Conservation (phyloP, 2,797 vertebrate species). For the Uromys caudimaculatus region DNA sequence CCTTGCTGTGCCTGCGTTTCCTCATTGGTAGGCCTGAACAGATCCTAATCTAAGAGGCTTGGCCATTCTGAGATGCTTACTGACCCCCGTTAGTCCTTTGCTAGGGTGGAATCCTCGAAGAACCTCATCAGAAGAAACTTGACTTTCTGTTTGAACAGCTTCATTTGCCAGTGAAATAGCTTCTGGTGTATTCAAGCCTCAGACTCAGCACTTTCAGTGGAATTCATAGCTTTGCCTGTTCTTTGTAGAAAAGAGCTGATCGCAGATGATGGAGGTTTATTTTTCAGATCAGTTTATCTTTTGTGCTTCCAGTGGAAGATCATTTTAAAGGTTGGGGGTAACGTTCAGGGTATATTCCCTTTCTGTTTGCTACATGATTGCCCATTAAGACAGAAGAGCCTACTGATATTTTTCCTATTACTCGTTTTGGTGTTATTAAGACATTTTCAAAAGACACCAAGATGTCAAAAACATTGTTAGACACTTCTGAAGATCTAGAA, state of each 20-base stretch:
- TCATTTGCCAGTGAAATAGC: neutral
- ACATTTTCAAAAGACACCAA: neutral
- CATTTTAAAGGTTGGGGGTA: neutral
- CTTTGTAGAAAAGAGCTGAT: constrained; percentile 5
- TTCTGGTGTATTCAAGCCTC: neutral
- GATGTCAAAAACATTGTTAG: neutral
- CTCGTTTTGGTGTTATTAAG: constrained; percentile 3
- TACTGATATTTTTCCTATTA: neutral
- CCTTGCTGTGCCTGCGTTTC: neutral
- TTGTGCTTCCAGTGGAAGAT: constrained; percentile 35
- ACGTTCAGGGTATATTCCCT: neutral
- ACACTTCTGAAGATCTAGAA: neutral
- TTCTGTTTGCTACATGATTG: constrained; percentile 10
- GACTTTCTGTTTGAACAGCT: neutral
- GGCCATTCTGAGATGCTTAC: neutral
- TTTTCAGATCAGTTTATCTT: neutral
- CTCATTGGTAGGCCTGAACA: neutral
- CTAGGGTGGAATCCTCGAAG: neutral
- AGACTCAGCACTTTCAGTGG: neutral
- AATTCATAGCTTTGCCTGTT: neutral
- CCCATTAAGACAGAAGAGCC: neutral
- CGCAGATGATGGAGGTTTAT: neutral
- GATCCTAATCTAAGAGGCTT: neutral
- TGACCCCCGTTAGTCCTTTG: neutral
- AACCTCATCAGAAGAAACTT: neutral